phyloP scores from a whole-genome alignment of 2,113 vertebrate species.

The Odobenus rosmarus region DNA sequence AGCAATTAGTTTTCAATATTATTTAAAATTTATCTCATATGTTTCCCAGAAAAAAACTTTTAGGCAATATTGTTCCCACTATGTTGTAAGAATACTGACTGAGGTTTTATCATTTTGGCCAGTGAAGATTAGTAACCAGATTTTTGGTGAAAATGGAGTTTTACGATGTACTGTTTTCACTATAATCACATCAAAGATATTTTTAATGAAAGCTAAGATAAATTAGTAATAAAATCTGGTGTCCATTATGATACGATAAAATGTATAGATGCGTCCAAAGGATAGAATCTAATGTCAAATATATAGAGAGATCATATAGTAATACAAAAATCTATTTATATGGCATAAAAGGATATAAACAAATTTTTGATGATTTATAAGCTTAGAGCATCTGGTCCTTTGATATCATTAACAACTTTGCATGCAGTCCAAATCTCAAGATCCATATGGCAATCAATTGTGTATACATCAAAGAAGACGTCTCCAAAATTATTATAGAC shows the following conservation, averaged over 20 bases:
- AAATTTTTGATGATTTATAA: conserved; percentile 22
- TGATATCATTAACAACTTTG: conserved; percentile 8
- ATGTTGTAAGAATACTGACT: neutral
- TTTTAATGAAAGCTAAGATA: neutral
- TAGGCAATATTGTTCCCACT: neutral
- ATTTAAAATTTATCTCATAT: neutral
- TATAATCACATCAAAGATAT: neutral
- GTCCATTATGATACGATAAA: neutral
- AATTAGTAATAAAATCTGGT: neutral
- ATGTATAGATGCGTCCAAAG: neutral
- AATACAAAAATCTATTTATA: neutral
- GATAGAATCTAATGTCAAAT: neutral
- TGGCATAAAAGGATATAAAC: neutral
- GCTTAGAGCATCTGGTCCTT: conserved; percentile 29
- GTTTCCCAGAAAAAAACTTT: neutral
- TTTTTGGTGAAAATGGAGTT: neutral
- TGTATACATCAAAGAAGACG: neutral
- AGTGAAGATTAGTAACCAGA: neutral
- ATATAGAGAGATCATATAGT: neutral
- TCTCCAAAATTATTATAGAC: neutral
- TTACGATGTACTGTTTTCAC: neutral
- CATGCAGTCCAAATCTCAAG: neutral
- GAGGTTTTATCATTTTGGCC: neutral
- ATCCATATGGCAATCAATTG: neutral
- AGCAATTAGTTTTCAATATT: neutral